These are phyloP conservation scores for Galagoides demidoff DNA, from an alignment of 2,797 vertebrate genomes.

Conservation along the genomic window DNA sequence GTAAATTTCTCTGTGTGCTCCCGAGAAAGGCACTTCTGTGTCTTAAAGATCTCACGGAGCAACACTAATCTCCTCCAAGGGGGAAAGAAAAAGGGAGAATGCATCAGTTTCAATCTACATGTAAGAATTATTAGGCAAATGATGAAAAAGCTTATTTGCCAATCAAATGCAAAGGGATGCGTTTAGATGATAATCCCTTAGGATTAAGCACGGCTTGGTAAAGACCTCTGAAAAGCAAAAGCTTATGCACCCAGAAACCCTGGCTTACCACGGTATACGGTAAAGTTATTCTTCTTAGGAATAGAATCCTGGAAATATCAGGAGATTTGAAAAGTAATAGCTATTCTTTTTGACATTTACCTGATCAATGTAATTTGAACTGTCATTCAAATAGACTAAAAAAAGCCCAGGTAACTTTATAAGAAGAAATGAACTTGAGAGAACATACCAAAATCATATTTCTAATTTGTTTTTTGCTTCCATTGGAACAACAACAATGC, in stretches of 20 bases:
- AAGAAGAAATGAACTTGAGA: slow-evolving; percentile 51
- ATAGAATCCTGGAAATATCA: slow-evolving; percentile 52
- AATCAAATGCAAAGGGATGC: slow-evolving; percentile 16
- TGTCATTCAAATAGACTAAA: slow-evolving; percentile 70
- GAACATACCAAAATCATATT: slow-evolving; percentile 47
- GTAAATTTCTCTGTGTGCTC: background rate
- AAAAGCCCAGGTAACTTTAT: slow-evolving; percentile 64
- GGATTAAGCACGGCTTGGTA: slow-evolving; percentile 4
- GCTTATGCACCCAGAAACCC: background rate
- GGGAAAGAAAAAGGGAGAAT: background rate
- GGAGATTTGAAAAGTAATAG: slow-evolving; percentile 68
- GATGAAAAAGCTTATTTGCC: slow-evolving; percentile 41
- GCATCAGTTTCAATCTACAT: background rate
- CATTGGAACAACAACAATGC: slow-evolving; percentile 44
- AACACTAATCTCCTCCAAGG: background rate
- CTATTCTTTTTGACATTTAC: slow-evolving; percentile 71
- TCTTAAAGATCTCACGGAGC: background rate
- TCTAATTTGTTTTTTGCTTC: slow-evolving; percentile 39
- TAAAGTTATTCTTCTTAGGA: slow-evolving; percentile 56
- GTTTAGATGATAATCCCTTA: slow-evolving; percentile 19
- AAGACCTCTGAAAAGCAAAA: background rate
- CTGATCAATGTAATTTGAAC: slow-evolving; percentile 75
- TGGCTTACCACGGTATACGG: background rate
- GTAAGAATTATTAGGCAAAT: slow-evolving; percentile 17
- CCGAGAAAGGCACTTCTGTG: background rate